Base-by-base conservation (phyloP, 2,797 vertebrate species). In the Crax fasciolata region DNA sequence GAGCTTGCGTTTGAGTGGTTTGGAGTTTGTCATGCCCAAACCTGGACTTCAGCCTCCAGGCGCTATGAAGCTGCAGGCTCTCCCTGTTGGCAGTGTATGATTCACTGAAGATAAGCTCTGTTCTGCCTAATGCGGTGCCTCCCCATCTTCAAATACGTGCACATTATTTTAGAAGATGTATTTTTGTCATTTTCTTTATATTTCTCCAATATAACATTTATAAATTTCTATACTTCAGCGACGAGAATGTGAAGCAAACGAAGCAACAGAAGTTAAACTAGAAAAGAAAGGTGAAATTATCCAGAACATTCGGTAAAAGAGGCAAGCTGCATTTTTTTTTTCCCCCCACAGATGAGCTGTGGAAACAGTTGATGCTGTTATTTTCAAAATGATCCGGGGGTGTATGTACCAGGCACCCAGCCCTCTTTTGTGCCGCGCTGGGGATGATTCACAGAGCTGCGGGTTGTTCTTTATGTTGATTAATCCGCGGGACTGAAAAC, bases 361-460 rank as follows among this genome's bases (percentile, higher is more conserved):
- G 94, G 79, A 78, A 87, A 21, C 68, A 76, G 84, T 94, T 95
- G 95, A 68, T 95, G 85, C 85, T 93, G 89, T 95, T 97, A 96
- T 97, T 97, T 96, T 95, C 90, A 96, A 93, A 93, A 67, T 95
- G 93, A 67, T 88, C 83, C 89, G 95, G 90, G 81, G 93, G 96
- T 95, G 94, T 95, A 51, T 80, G 94, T 95, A 94, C 94, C 88
- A 96, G 93, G 91, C 96, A 92, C 93, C 95, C 1, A 11, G 84
- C 83, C 83, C 85, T 76, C 89, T 92, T 97, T 94, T 96, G 91
- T 97, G 93, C 95, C 67, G 44, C 67, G 59, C 71, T 95, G 92
- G 73, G 87, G 65, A 94, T 97, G 96, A 97, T 96, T 97, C 95
- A 96, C 91, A 93, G 84, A 35, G 76, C 95, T 89, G 55, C 48